A percentile compares a stretch with the other conserved stretches of the same genome.
Conservation (phyloP, 2,113 vertebrate genomes). For the Arvicanthis niloticus region DNA sequence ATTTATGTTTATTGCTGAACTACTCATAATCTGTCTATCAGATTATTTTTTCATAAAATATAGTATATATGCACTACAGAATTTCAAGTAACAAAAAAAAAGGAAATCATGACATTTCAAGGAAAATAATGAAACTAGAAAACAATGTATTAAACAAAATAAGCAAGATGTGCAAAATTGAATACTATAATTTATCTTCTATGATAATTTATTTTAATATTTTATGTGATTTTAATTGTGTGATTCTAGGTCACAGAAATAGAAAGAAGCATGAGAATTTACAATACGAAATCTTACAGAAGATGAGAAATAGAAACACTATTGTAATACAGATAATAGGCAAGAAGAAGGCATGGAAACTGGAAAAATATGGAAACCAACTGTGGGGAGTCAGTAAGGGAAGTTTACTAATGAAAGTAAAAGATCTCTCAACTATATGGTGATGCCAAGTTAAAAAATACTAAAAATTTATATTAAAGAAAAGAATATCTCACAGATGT, state of each 20-base stretch:
- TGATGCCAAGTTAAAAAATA: too few relatives aligned
- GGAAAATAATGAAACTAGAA: not conserved
- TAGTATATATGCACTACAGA: not conserved
- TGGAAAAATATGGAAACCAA: not conserved
- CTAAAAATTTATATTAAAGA: not conserved
- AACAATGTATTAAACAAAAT: not conserved
- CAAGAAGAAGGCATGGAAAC: not conserved
- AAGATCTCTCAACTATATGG: not conserved
- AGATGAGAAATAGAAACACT: not conserved
- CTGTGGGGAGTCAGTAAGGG: not conserved
- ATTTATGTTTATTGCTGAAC: not conserved
- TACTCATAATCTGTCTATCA: not conserved
- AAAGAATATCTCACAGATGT: not conserved
- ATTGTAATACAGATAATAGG: not conserved
- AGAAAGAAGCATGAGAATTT: not conserved
- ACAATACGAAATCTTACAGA: not conserved
- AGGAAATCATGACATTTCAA: not conserved
- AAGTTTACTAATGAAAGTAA: not conserved
- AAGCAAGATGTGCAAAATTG: not conserved
- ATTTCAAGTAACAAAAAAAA: not conserved
- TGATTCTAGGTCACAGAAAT: not conserved
- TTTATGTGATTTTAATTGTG: too few relatives aligned
- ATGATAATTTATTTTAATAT: not conserved
- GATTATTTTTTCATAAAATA: not conserved
- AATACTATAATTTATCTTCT: not conserved